These are phyloP conservation scores for Lycocerus yunnanus DNA, from an alignment of 2,888 invertebrate species.

Conservation along the genomic window DNA sequence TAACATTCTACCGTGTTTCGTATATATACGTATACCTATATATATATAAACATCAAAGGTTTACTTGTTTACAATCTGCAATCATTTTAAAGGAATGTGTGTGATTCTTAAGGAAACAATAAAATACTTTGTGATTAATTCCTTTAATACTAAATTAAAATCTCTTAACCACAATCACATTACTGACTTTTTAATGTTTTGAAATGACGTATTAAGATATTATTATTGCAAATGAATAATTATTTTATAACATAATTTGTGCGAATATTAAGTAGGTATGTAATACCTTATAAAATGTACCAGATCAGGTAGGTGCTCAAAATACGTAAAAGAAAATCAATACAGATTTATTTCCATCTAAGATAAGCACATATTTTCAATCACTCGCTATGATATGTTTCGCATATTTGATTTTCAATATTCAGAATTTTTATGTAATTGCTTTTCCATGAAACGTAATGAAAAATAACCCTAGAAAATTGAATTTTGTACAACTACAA, in stretches of 20 bases:
- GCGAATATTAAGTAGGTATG: not conserved
- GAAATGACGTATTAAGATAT: no score
- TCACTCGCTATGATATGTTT: not conserved
- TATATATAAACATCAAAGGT: no score
- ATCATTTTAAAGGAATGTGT: no score
- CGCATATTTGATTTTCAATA: not conserved
- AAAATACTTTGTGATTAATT: no score
- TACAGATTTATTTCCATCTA: not conserved
- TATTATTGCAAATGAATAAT: no score
- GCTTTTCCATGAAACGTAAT: not conserved
- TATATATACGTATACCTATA: no score
- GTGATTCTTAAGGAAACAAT: no score
- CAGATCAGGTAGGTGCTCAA: not conserved
- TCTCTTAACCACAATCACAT: no score
- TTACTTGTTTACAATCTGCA: no score
- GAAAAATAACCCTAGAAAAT: not conserved
- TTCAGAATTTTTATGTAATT: not conserved
- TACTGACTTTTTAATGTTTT: no score
- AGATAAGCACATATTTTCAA: constrained; percentile 1
- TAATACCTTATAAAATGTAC: not conserved
- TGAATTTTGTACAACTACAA: not conserved
- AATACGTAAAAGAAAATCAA: not conserved
- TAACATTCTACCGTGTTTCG: no score
- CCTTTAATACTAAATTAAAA: no score
- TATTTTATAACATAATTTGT: not conserved